Evolutionary conservation across 1,140 invertebrate genomes (phyloP), one percentile per base, ranked within the genome.

Genomic region (Brachionus asplanchnoidis): DNA sequence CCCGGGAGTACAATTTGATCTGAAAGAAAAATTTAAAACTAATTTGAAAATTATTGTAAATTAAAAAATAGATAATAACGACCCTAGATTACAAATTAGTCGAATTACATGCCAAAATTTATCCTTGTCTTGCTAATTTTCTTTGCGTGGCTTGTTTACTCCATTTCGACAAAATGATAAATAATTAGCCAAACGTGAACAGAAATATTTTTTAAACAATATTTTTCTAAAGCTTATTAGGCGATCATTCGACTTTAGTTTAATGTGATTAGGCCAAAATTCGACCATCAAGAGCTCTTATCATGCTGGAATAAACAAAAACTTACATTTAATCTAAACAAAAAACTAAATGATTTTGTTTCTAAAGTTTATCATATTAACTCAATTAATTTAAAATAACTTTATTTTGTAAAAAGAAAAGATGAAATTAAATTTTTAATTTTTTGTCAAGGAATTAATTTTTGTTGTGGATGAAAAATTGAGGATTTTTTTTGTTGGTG

Each of bases 31-130:
- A n/a, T 36, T 68, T 32, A 68, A 68, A 68, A 68, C 66, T 68
- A 73, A 40, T 73, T 73, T 73, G 28, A 73, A 73, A 73, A 40
- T 42, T 40, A 73, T 73, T 42, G 36, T 40, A 73, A 73, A 73
- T 73, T 73, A 44, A 40, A 40, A 42, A 20, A 73, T 40, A 73
- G 68, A 73, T 42, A 73, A 73, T 73, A 73, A 73, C 40, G 68
- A 73, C 68, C 68, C 44, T 73, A 17, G 17, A 17, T 56, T 42
- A 40, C 26, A 36, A 73, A 73, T 73, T 73, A 73, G 68, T 73
- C 32, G 36, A 73, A 73, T 73, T 73, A 44, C 28, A 60, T 60
- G 53, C 20, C 23, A 20, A 42, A 73, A 42, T 73, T 73, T 73
- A 42, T 73, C 36, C 36, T 42, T 73, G 68, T 40, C 68, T 73